These are phyloP conservation scores for Triplophysa yarkandensis DNA, from an alignment of 2,797 vertebrate species.

Conservation along the genomic window DNA sequence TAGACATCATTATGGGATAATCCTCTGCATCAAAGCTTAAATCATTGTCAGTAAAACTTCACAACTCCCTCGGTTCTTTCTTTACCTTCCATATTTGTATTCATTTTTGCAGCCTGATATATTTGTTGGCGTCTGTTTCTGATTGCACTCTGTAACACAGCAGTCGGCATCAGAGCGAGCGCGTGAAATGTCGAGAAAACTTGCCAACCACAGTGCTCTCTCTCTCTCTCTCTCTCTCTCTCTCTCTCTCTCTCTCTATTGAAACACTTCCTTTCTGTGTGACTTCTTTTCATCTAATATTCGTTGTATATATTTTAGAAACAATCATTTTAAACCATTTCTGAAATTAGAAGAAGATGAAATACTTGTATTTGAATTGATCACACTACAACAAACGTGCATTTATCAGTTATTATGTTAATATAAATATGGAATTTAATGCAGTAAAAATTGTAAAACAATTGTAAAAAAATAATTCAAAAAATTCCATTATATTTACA, in stretches of 20 bases:
- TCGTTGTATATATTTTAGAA: too few relatives aligned
- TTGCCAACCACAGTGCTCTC: constrained; percentile 75
- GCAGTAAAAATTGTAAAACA: too few relatives aligned
- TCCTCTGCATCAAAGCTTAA: constrained; percentile 80
- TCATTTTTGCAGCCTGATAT: constrained; percentile 70
- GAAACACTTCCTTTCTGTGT: constrained; percentile 8
- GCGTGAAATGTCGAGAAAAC: constrained; percentile 82
- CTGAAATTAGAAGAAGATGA: too few relatives aligned
- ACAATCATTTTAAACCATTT: too few relatives aligned
- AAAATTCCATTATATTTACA: too few relatives aligned
- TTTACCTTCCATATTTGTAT: constrained; percentile 62
- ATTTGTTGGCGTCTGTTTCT: constrained; percentile 81
- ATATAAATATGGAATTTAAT: too few relatives aligned
- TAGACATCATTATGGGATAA: constrained; percentile 80
- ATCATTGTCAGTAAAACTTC: constrained; percentile 64
- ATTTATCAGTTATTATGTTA: too few relatives aligned
- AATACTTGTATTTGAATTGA: too few relatives aligned
- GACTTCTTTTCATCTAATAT: too few relatives aligned
- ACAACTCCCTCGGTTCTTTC: constrained; percentile 60
- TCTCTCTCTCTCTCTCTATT: constrained; percentile 3
- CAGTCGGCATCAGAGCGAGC: constrained; percentile 83
- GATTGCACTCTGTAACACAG: constrained; percentile 84
- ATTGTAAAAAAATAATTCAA: too few relatives aligned
- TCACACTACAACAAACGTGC: too few relatives aligned
- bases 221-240: constrained; percentile 27